Percentiles rank a stretch among this genome's conserved stretches.
Conservation (phyloP, 2,888 invertebrate species). For the Baccha elongata region DNA sequence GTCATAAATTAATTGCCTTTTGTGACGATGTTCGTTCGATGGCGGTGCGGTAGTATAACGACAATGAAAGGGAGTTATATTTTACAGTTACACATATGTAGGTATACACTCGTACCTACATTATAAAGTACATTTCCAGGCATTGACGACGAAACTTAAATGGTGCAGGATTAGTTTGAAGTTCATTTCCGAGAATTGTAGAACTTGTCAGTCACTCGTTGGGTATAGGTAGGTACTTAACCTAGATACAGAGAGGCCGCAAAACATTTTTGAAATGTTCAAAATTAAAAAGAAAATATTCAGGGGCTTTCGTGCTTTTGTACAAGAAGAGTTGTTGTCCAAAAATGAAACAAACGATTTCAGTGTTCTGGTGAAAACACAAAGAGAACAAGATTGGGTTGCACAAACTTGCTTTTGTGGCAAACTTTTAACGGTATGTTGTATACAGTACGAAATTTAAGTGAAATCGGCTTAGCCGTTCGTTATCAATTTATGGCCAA, state of each 20-base stretch:
- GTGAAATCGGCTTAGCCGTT: too few species aligned
- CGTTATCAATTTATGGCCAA: too few species aligned
- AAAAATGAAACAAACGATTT: too few species aligned
- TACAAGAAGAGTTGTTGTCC: too few species aligned
- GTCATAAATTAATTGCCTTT: conserved; percentile 64
- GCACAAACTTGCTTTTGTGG: too few species aligned
- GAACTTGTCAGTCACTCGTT: conserved; percentile 47
- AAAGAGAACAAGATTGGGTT: too few species aligned
- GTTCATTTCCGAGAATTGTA: conserved; percentile 28
- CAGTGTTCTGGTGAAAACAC: too few species aligned
- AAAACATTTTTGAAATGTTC: conserved; percentile 3
- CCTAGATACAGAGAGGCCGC: conserved; percentile 26
- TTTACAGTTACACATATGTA: background rate
- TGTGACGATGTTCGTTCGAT: conserved; percentile 7
- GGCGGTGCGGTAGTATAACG: background rate
- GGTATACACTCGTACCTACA: background rate
- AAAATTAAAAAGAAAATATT: conserved; percentile 17
- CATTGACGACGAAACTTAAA: background rate
- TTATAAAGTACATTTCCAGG: background rate
- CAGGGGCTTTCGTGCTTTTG: background rate
- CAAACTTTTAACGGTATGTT: too few species aligned
- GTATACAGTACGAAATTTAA: too few species aligned
- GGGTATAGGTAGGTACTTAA: conserved; percentile 31
- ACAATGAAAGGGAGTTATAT: conserved; percentile 19
- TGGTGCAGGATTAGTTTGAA: conserved; percentile 35